Evolutionary conservation across 2,113 vertebrate species (phyloP), one percentile per base, ranked within the genome.

Genomic region (Peromyscus maniculatus): DNA sequence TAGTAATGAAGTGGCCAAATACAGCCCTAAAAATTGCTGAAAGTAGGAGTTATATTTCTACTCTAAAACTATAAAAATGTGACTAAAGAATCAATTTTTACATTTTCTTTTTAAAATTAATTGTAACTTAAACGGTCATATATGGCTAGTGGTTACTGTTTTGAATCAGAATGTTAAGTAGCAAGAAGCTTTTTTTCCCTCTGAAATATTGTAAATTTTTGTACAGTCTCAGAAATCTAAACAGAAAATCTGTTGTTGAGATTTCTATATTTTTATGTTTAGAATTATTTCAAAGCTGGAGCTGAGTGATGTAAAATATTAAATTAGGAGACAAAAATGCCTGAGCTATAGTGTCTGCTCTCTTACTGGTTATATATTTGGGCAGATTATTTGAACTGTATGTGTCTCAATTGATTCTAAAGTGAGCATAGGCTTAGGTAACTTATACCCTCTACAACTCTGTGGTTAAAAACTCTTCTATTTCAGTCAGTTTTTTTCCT

Each of bases 161-260:
- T 62, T 91, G 55, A 46, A 69, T 24, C 39, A 89, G 59, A 94
- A 13, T 59, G 57, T 89, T 88, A 91, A 36, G 78, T 12, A n/a
- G 21, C 49, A 74, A 66, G 46, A 87, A 72, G 62, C 5, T 59
- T 89, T 66, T 83, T 24, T 64, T 49, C 13, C 11, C 43, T 49
- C 2, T 64, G 72, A 92, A 82, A 5, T 82, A n/a, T 95, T 92
- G 22, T 74, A 79, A 74, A 46, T 87, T 67, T 91, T 95, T 43
- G 22, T 24, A 72, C 67, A 62, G 1, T 64, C 39, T 92, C 31
- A 82, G 59, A 52, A 52, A 19, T 78, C 22, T 84, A 62, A 83
- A 57, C 75, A 55, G 11, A 94, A 92, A 83, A 59, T 4, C 39
- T 62, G 6, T n/a, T 52, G 7, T 59, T 87, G 33, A 71, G 49